Conservation (phyloP, 2,113 vertebrate genomes). For the Istiophorus platypterus region DNA sequence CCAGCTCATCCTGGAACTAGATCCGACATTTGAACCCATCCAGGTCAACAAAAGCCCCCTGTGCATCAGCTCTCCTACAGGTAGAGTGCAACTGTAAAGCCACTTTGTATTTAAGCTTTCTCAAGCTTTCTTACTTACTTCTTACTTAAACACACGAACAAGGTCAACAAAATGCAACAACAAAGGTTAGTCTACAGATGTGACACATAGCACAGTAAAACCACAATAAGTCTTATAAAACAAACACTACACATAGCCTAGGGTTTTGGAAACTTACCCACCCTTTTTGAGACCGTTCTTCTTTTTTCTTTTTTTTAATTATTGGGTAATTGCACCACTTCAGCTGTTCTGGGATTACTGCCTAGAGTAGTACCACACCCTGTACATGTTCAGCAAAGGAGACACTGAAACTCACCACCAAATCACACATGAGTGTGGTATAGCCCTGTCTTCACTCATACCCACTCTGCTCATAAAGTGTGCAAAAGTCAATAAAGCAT, state of each 20-base stretch:
- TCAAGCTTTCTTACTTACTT: neutral
- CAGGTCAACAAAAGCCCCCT: slow-evolving; percentile 25
- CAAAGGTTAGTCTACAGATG: neutral
- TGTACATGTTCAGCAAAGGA: slow-evolving; percentile 13
- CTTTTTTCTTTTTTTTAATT: slow-evolving; percentile 19
- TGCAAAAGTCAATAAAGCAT: slow-evolving; percentile 9
- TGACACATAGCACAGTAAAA: neutral
- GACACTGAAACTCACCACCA: neutral
- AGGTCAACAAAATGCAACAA: slow-evolving; percentile 21
- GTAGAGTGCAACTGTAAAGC: slow-evolving; percentile 38
- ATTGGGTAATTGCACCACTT: slow-evolving; percentile 41
- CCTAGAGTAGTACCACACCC: slow-evolving; percentile 60
- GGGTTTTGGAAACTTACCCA: slow-evolving; percentile 42
- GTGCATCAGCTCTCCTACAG: slow-evolving; percentile 55
- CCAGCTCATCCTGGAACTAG: slow-evolving; percentile 88
- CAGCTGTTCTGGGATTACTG: slow-evolving; percentile 47
- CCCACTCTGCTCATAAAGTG: slow-evolving; percentile 32
- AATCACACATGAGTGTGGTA: neutral
- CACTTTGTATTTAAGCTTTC: neutral
- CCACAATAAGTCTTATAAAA: neutral
- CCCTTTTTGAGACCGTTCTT: slow-evolving; percentile 6
- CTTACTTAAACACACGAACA: neutral
- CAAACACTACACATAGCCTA: slow-evolving; percentile 10
- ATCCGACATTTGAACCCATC: slow-evolving; percentile 86
- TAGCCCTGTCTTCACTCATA: neutral